Evolutionary conservation across 1,140 invertebrate genomes (phyloP).

Genomic region (Mya arenaria): DNA sequence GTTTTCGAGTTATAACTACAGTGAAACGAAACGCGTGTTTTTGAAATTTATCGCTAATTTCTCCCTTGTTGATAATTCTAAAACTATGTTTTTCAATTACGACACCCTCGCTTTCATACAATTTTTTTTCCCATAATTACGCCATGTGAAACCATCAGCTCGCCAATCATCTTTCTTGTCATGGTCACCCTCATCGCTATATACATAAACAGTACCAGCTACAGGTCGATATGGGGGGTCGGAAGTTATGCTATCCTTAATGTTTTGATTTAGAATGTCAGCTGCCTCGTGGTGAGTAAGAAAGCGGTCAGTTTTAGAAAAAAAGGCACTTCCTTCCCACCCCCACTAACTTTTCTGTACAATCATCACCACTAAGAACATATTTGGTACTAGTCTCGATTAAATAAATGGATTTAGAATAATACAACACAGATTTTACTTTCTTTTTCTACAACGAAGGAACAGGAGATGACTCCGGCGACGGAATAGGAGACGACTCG

Average conservation of each 20-base stretch:
- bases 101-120: constrained; percentile 1
- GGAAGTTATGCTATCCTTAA: background rate
- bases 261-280: background rate
- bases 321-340: background rate
- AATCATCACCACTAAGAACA: no score
- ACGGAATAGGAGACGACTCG: no score
- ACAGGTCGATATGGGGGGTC: constrained; percentile 3
- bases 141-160: constrained; percentile 33
- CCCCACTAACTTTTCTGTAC: no score
- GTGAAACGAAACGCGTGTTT: constrained; percentile 4
- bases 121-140: background rate
- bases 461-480: no score
- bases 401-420: no score
- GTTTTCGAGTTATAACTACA: constrained; percentile 9
- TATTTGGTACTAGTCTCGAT: no score
- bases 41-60: constrained; percentile 1
- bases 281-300: background rate
- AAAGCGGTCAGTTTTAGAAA: background rate
- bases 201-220: constrained; percentile 5
- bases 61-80: constrained; percentile 4
- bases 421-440: no score
- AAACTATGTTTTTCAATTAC: background rate
- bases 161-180: constrained; percentile 3
- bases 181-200: background rate
- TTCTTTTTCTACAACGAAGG: no score